These are phyloP conservation scores for Drosophila eugracilis DNA, from an alignment of 1,140 invertebrate species.

Conservation along the genomic window DNA sequence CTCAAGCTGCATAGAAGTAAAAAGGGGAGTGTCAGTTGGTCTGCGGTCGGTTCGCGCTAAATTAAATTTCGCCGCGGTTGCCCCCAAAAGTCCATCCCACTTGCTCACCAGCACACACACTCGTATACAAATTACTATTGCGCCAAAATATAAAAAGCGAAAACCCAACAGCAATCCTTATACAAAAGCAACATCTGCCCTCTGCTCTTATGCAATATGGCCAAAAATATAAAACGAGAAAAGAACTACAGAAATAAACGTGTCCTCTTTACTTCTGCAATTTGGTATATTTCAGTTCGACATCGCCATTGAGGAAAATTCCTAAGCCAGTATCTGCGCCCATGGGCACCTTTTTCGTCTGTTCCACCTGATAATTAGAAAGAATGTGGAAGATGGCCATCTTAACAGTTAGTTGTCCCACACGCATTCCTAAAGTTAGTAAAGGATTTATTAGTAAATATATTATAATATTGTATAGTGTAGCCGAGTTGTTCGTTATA, in stretches of 20 bases:
- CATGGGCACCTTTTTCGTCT: constrained; percentile 50
- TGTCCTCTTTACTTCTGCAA: constrained; percentile 37
- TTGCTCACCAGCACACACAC: constrained; percentile 10
- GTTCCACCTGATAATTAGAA: constrained; percentile 54
- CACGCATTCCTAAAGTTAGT: constrained; percentile 52
- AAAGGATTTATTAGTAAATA: too few species aligned
- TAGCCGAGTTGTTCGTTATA: too few species aligned
- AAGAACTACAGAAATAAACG: constrained; percentile 7
- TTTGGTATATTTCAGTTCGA: constrained; percentile 67
- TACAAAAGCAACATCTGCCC: constrained; percentile 31
- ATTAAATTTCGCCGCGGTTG: constrained; percentile 73
- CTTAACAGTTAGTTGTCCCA: constrained; percentile 63
- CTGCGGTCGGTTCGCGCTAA: constrained; percentile 80
- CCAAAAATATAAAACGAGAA: constrained; percentile 1
- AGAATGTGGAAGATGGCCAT: constrained; percentile 61
- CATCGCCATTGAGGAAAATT: constrained; percentile 61
- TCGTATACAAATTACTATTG: constrained; percentile 42
- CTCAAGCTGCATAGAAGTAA: neutral
- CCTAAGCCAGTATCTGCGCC: constrained; percentile 59
- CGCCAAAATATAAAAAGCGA: constrained; percentile 34
- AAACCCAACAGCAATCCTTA: constrained; percentile 24
- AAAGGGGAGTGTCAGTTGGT: constrained; percentile 63
- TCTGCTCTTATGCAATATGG: constrained; percentile 24
- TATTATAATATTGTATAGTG: too few species aligned
- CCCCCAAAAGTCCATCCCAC: constrained; percentile 56